These are phyloP conservation scores for Aphelenchoides besseyi DNA, from an alignment of 1,140 invertebrate genomes.

Conservation along the genomic window DNA sequence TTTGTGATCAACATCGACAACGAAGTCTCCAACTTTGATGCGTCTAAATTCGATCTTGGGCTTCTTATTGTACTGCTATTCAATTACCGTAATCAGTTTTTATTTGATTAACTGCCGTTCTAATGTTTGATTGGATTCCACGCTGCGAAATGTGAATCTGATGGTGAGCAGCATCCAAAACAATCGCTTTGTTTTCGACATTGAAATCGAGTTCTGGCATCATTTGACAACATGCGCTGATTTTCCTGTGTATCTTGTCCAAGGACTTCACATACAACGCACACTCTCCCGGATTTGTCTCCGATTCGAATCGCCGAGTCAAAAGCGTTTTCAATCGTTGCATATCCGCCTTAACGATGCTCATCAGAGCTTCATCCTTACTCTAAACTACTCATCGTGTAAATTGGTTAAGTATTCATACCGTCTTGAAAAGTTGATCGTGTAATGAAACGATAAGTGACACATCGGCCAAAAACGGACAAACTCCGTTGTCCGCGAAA, in stretches of 20 bases:
- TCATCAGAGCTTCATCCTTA: constrained; percentile 21
- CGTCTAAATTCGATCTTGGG: constrained; percentile 20
- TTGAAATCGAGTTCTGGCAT: constrained; percentile 22
- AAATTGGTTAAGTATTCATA: neutral
- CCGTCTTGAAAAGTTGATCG: constrained; percentile 11
- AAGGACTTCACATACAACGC: constrained; percentile 44
- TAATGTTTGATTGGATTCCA: constrained; percentile 16
- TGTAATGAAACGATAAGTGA: constrained; percentile 19
- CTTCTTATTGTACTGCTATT: neutral
- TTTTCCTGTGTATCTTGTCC: constrained; percentile 42
- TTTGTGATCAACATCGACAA: constrained; percentile 10
- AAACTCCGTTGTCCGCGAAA: constrained; percentile 26
- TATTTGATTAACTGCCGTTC: neutral
- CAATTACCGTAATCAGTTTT: constrained; percentile 9
- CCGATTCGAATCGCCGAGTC: constrained; percentile 29
- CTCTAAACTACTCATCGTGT: constrained; percentile 22
- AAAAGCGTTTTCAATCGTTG: constrained; percentile 31
- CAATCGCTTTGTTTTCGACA: constrained; percentile 26
- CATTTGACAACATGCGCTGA: constrained; percentile 37
- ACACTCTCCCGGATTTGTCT: constrained; percentile 35
- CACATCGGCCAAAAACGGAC: constrained; percentile 21
- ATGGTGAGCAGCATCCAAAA: constrained; percentile 28
- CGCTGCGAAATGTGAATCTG: constrained; percentile 38
- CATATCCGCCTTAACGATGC: constrained; percentile 30
- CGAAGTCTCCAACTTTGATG: neutral